Evolutionary conservation across 2,888 invertebrate species (phyloP).

Genomic region (Tipula confusa): DNA sequence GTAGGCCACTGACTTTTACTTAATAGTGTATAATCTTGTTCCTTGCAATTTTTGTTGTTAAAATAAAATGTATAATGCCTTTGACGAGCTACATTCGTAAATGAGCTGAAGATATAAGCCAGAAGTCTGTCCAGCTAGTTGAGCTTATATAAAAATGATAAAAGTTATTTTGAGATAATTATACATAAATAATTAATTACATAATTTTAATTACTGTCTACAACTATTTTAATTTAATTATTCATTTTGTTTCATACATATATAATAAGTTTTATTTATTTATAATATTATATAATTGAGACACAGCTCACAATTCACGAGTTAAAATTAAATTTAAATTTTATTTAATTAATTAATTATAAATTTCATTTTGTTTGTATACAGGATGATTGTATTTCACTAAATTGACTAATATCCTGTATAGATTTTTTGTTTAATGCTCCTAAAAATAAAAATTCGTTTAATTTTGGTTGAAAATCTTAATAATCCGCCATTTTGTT

Average conservation of each 20-base stretch:
- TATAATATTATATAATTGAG: not conserved
- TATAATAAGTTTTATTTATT: not conserved
- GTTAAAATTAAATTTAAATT: no score
- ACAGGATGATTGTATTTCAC: not conserved
- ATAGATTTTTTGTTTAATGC: not conserved
- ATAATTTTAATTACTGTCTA: not conserved
- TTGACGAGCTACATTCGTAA: not conserved
- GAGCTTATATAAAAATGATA: not conserved
- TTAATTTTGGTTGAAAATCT: not conserved
- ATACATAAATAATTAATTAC: not conserved
- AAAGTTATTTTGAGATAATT: not conserved
- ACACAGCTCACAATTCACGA: not conserved
- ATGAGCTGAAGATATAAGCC: not conserved
- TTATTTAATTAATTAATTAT: not conserved
- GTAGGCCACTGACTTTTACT: not conserved
- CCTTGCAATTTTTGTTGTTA: no score
- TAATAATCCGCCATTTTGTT: not conserved
- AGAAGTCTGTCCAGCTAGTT: not conserved
- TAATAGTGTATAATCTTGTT: not conserved
- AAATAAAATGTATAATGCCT: not conserved
- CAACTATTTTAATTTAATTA: not conserved
- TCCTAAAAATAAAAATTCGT: constrained; percentile 20
- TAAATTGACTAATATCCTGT: not conserved
- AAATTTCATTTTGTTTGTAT: not conserved
- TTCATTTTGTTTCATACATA: not conserved